These are phyloP conservation scores for Halictus rubicundus DNA, from an alignment of 1,140 invertebrate species.

Conservation along the genomic window DNA sequence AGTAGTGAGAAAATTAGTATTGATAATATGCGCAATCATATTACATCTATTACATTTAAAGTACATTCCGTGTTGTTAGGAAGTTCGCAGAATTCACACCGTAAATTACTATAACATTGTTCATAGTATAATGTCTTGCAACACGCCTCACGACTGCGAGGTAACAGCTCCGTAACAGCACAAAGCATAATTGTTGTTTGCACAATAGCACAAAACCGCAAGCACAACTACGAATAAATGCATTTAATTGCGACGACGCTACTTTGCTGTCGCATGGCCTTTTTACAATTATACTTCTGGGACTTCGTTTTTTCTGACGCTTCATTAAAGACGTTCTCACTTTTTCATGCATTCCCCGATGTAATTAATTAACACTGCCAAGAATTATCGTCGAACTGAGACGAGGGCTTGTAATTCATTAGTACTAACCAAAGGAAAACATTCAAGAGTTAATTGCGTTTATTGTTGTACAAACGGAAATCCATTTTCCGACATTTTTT, in stretches of 20 bases:
- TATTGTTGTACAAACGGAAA: no score
- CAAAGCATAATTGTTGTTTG: conserved; percentile 55
- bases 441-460: no score
- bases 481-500: no score
- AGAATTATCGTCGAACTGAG: neutral
- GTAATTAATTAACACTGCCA: neutral
- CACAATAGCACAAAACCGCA: conserved; percentile 44
- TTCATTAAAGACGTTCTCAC: neutral
- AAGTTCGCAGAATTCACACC: neutral
- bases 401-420: neutral
- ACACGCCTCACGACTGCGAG: neutral
- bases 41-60: neutral
- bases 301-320: neutral
- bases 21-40: no score
- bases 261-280: neutral
- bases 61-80: neutral
- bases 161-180: conserved; percentile 34
- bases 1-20: neutral
- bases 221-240: conserved; percentile 27
- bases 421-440: neutral
- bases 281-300: neutral
- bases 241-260: conserved; percentile 47
- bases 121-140: neutral
- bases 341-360: no score
- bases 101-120: neutral